Evolutionary conservation across 2,797 vertebrate species (phyloP).

Genomic region (Oceanodroma leucorhoa): DNA sequence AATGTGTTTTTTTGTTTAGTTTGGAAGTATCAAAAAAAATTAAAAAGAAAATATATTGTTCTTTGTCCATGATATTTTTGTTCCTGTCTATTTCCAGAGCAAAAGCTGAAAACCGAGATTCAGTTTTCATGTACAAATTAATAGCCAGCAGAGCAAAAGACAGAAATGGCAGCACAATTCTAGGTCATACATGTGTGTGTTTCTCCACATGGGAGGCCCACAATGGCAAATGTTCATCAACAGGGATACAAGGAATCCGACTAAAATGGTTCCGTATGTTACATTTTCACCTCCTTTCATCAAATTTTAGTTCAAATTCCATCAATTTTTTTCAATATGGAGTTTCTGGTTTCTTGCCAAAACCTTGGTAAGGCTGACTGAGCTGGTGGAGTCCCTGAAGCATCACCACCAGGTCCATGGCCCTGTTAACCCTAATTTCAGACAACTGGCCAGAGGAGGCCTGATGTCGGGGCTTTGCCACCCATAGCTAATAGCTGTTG

Average conservation of each 20-base stretch:
- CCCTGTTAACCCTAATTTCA: neutral
- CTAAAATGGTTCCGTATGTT: neutral
- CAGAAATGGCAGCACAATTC: neutral
- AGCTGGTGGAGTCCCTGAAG: neutral
- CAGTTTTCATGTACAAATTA: neutral
- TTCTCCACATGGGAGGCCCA: neutral
- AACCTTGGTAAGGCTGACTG: neutral
- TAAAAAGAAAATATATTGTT: neutral
- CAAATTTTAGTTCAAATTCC: neutral
- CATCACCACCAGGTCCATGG: accelerated
- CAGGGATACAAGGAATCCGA: neutral
- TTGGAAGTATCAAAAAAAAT: neutral
- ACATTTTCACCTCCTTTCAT: neutral
- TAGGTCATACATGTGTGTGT: neutral
- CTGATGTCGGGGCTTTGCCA: neutral
- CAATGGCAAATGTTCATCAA: neutral
- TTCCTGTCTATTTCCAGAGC: neutral
- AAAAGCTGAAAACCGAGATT: neutral
- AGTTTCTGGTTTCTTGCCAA: neutral
- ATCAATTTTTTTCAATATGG: neutral
- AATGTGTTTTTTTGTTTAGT: neutral
- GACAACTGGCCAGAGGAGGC: neutral
- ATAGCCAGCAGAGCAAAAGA: neutral
- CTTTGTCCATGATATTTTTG: neutral
- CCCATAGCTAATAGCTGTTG: neutral